Evolutionary conservation across 2,888 invertebrate genomes (phyloP).

Genomic region (Lottia scabra): DNA sequence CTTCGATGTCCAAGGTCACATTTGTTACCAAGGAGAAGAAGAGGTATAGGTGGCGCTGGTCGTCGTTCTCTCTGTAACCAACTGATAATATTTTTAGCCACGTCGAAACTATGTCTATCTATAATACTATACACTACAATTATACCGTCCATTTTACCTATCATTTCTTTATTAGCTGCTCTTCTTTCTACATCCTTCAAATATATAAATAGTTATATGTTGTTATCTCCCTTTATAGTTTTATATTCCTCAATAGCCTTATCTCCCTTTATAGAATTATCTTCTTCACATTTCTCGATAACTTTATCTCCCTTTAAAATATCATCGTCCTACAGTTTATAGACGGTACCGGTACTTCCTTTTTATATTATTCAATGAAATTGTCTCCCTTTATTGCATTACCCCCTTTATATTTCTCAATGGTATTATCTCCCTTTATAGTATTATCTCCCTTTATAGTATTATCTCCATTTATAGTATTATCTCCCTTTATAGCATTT

Average conservation of each 20-base stretch:
- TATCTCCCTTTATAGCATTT: constrained; percentile 5
- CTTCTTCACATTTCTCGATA: constrained; percentile 19
- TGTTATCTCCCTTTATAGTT: constrained; percentile 23
- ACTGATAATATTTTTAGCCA: constrained; percentile 41
- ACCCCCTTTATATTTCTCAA: neutral
- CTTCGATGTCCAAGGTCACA: constrained; percentile 44
- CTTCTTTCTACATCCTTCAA: constrained; percentile 38
- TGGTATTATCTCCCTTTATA: neutral
- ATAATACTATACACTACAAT: constrained; percentile 45
- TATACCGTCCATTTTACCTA: constrained; percentile 45
- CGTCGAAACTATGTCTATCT: constrained; percentile 39
- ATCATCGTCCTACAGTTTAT: too few species aligned
- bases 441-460: neutral
- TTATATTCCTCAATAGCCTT: constrained; percentile 17
- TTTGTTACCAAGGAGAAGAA: constrained; percentile 49
- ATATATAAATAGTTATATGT: constrained; percentile 4
- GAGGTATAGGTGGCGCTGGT: constrained; percentile 30
- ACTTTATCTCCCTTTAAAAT: constrained; percentile 6
- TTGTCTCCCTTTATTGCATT: neutral
- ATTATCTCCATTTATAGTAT: constrained; percentile 15
- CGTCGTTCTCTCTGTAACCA: constrained; percentile 41
- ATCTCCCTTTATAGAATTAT: constrained; percentile 27
- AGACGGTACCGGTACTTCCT: neutral
- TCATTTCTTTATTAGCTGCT: constrained; percentile 36
- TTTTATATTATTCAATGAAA: neutral